These are phyloP conservation scores for Battus philenor DNA, from an alignment of 1,140 invertebrate genomes.

Conservation along the genomic window DNA sequence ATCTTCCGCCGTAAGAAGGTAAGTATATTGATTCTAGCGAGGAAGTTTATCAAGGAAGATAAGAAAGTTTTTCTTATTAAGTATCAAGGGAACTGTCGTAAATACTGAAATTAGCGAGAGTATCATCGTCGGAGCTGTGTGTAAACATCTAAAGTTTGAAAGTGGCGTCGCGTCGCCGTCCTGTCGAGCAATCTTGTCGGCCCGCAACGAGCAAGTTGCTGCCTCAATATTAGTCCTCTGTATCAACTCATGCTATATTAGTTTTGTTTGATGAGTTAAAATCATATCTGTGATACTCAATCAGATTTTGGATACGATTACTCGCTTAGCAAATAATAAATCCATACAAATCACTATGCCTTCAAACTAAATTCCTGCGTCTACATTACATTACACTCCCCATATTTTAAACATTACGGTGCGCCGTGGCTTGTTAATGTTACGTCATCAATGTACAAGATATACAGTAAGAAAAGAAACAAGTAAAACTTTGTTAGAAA, in stretches of 20 bases:
- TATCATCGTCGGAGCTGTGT: slow-evolving; percentile 51
- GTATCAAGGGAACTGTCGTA: slow-evolving; percentile 61
- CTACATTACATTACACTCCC: too few relatives aligned
- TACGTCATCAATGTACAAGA: too few relatives aligned
- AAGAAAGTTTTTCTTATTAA: slow-evolving; percentile 66
- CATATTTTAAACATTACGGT: too few relatives aligned
- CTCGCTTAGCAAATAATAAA: slow-evolving; percentile 10
- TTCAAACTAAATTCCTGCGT: too few relatives aligned
- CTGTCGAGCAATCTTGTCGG: slow-evolving; percentile 28
- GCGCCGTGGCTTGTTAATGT: too few relatives aligned
- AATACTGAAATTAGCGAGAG: slow-evolving; percentile 67
- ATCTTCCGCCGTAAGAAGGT: slow-evolving; percentile 8
- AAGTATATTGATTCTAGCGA: slow-evolving; percentile 30
- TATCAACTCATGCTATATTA: slow-evolving; percentile 29
- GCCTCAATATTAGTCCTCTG: slow-evolving; percentile 35
- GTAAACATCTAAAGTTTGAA: slow-evolving; percentile 66
- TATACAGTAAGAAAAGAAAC: too few relatives aligned
- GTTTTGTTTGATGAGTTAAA: slow-evolving; percentile 20
- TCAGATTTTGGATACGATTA: slow-evolving; percentile 7
- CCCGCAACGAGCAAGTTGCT: slow-evolving; percentile 32
- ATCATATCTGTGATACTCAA: slow-evolving; percentile 12
- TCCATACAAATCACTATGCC: not conserved
- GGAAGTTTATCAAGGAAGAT: slow-evolving; percentile 44
- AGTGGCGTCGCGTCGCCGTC: slow-evolving; percentile 36
- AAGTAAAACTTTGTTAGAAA: too few relatives aligned